A percentile compares a stretch with the other conserved stretches of the same genome.
Evolutionary conservation across 2,888 invertebrate species (phyloP).

Genomic region (Pantelozetes paolii): DNA sequence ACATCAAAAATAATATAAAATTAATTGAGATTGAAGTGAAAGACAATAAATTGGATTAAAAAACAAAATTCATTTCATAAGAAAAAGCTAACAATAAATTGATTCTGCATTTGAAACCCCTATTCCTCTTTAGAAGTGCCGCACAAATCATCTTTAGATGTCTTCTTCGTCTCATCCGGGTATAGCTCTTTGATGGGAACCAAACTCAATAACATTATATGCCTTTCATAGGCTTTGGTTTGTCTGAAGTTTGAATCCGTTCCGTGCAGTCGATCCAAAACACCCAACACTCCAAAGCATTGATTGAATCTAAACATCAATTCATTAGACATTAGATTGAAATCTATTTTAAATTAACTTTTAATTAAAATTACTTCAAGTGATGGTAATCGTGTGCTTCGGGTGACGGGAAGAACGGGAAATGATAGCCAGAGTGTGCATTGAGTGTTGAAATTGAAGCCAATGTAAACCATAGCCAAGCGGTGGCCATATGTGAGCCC

Average conservation of each 20-base stretch:
- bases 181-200: constrained; percentile 51
- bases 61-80: too few relatives aligned
- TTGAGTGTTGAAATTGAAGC: constrained; percentile 73
- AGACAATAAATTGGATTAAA: too few relatives aligned
- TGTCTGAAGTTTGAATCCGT: constrained; percentile 72
- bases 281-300: constrained; percentile 75
- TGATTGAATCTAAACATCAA: constrained; percentile 67
- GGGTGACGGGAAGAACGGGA: constrained; percentile 77
- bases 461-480: constrained; percentile 68
- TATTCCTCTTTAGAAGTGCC: background rate
- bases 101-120: too few relatives aligned
- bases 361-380: constrained; percentile 60
- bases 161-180: background rate
- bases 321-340: background rate
- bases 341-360: background rate
- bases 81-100: too few relatives aligned
- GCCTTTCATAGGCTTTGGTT: constrained; percentile 66
- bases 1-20: too few relatives aligned
- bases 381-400: constrained; percentile 85
- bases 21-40: too few relatives aligned
- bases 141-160: background rate
- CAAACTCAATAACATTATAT: constrained; percentile 55
- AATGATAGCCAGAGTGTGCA: constrained; percentile 77
- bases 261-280: constrained; percentile 74
- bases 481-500: constrained; percentile 52